Evolutionary conservation across 1,140 invertebrate species (phyloP).

Genomic region (Heliothis subflexa): DNA sequence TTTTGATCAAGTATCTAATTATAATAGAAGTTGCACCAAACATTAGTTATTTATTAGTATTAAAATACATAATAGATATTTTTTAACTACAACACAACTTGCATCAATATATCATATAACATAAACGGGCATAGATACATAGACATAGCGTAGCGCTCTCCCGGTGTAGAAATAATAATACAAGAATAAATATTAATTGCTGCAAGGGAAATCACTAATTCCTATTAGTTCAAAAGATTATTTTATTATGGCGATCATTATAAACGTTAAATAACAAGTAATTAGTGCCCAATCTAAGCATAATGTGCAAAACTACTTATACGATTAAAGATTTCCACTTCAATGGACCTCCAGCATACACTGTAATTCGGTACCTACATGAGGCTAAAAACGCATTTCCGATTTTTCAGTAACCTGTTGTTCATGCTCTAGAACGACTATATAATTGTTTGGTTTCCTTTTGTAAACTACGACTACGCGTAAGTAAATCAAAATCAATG

Average conservation of each 20-base stretch:
- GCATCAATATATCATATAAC: too few species aligned
- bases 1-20: too few species aligned
- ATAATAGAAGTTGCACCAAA: too few species aligned
- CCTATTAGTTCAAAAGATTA: background rate
- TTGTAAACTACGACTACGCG: too few species aligned
- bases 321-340: conserved; percentile 15
- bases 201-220: background rate
- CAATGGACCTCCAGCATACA: background rate
- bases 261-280: conserved; percentile 2
- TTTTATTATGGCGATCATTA: background rate
- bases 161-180: background rate
- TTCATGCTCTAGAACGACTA: background rate
- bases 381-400: conserved; percentile 27
- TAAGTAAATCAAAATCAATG: too few species aligned
- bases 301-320: background rate
- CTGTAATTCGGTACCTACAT: background rate
- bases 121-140: too few species aligned
- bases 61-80: too few species aligned
- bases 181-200: background rate
- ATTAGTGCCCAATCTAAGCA: conserved; percentile 1
- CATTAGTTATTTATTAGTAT: too few species aligned
- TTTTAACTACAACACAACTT: too few species aligned
- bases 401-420: background rate
- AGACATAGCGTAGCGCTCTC: too few species aligned
- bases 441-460: background rate